These are phyloP conservation scores for Enteromius paludinosus DNA, from an alignment of 2,797 vertebrate genomes.

Conservation along the genomic window DNA sequence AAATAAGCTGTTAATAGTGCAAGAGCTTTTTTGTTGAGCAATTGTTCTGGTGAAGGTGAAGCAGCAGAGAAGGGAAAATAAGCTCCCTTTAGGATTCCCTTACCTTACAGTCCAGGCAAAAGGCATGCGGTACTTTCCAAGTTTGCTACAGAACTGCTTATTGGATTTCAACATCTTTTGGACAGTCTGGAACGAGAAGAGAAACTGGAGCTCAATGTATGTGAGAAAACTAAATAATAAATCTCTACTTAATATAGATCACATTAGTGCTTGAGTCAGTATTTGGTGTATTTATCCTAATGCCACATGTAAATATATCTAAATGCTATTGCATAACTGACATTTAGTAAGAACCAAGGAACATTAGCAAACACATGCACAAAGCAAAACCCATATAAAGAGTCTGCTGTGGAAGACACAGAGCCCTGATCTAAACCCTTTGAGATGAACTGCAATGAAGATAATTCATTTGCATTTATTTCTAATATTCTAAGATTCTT, in stretches of 20 bases:
- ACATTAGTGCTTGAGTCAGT: background rate
- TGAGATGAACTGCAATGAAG: no score
- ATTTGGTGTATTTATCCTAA: background rate
- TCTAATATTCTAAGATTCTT: no score
- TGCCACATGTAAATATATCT: background rate
- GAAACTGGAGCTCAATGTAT: slow-evolving; percentile 40
- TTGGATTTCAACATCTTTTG: slow-evolving; percentile 96
- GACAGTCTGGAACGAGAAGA: slow-evolving; percentile 79
- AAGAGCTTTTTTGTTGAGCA: background rate
- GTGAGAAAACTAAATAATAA: background rate
- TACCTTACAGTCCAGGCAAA: slow-evolving; percentile 98
- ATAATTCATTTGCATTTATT: no score
- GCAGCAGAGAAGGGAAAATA: background rate
- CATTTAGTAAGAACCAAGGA: background rate
- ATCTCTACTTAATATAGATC: background rate
- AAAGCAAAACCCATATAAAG: no score
- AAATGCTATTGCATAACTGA: background rate
- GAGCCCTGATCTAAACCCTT: no score
- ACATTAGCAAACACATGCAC: background rate
- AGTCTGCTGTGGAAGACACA: no score
- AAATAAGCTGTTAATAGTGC: background rate
- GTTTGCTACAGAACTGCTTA: slow-evolving; percentile 93
- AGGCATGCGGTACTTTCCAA: slow-evolving; percentile 97
- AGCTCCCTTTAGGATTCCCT: slow-evolving; percentile 57
- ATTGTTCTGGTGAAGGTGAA: background rate